Evolutionary conservation across 2,888 invertebrate genomes (phyloP), one percentile per base, ranked within the genome.

Genomic region (Helleia helle): DNA sequence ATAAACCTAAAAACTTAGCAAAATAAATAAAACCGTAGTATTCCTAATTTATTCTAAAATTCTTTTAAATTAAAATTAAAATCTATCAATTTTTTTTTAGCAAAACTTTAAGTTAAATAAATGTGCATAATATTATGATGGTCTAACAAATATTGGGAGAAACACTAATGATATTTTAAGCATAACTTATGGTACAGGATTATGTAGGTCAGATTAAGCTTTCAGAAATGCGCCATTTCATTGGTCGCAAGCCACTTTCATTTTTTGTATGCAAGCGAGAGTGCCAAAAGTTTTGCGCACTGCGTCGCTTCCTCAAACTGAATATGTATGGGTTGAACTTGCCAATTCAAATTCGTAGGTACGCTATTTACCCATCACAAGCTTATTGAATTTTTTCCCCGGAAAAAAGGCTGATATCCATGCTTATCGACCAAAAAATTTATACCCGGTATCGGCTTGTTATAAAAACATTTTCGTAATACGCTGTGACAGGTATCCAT

Each of bases 271-370:
- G 76, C 74, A 77, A 79, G 75, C 63, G 72, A 71, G 79, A 76
- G 80, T 81, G 83, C 83, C 83, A 83, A 80, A 81, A 81, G 58
- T 77, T 80, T 83, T 75, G 73, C 83, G 83, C 83, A 84, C 62
- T 83, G 83, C 83, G 83, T 73, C 72, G 65, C 64, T 62, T 48
- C 51, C 50, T 52, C 54, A 48, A 54, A 55, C 67, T 80, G 75
- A 79, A 80, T 80, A 79, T 81, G 76, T 79, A 77, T 79, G 71
- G 67, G 52, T 50, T 55, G 56, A 64, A 73, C 68, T 79, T 77
- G 79, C 74, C 75, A 79, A 81, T 76, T 76, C 69, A 70, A 76
- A 74, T 77, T 70, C 49, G 47, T 47, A 47, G 59, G 65, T 64
- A 65, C 66, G 69, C 68, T 71, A 67, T 73, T 65, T 67, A 65